Percentiles rank a stretch among this genome's conserved stretches.
Evolutionary conservation across 2,888 invertebrate genomes (phyloP).

Genomic region (Drosophila leonis): DNA sequence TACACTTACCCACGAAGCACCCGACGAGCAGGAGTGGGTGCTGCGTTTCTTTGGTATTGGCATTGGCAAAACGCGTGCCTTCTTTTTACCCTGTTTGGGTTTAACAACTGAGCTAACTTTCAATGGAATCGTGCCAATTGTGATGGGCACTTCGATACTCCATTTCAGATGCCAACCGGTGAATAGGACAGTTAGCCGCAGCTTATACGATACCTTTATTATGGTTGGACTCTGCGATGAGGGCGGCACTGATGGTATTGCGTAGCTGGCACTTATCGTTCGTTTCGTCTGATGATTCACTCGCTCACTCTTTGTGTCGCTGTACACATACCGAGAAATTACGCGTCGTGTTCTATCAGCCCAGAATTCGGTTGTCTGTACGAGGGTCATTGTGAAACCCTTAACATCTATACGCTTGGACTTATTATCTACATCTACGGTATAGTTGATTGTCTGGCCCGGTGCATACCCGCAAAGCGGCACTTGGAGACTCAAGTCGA

Average conservation of each 20-base stretch:
- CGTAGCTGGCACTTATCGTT: not conserved
- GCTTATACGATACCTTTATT: not conserved
- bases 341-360: not conserved
- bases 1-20: not conserved
- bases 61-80: no score
- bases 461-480: not conserved
- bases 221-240: not conserved
- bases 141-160: not conserved
- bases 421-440: not conserved
- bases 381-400: not conserved
- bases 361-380: not conserved
- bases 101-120: accelerated
- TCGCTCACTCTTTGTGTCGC: not conserved
- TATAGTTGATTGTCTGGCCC: not conserved
- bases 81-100: not conserved
- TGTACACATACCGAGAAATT: not conserved
- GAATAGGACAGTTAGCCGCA: not conserved
- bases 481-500: not conserved
- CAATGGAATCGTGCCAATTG: not conserved
- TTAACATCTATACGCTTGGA: not conserved
- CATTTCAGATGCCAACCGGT: not conserved
- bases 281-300: not conserved
- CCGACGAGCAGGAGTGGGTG: not conserved
- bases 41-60: not conserved
- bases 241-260: not conserved